Evolutionary conservation across 2,797 vertebrate species (phyloP).

Genomic region (Enteromius radiatus): DNA sequence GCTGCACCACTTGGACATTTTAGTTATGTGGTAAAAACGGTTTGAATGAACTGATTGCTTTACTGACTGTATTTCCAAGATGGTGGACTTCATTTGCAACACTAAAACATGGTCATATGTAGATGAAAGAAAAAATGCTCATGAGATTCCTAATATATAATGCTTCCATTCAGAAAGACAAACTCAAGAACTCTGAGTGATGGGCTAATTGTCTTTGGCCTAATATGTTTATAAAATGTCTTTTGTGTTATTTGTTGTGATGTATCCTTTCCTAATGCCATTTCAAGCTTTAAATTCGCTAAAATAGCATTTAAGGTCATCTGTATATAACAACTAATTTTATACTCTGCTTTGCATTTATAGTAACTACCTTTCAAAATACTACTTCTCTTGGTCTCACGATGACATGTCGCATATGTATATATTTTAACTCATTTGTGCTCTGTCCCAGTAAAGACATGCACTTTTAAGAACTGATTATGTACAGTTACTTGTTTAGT

Average conservation of each 20-base stretch:
- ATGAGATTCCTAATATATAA: conserved; percentile 43
- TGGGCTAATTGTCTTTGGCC: conserved; percentile 34
- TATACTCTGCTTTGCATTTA: conserved; percentile 40
- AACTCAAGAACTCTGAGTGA: not conserved
- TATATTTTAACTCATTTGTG: conserved; percentile 14
- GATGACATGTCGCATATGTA: not conserved
- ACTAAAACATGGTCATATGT: not conserved
- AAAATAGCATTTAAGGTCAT: conserved; percentile 60
- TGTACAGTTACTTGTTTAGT: conserved; percentile 51
- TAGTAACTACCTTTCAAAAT: conserved; percentile 34
- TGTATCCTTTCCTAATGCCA: conserved; percentile 57
- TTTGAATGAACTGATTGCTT: not conserved
- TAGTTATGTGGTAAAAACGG: not conserved
- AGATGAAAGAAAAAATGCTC: not conserved
- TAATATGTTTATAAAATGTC: conserved; percentile 19
- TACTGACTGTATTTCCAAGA: not conserved
- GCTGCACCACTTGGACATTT: not conserved
- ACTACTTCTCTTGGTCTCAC: not conserved
- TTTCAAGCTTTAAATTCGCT: conserved; percentile 65
- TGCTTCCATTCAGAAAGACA: not conserved
- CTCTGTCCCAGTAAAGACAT: conserved; percentile 3
- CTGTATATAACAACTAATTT: conserved; percentile 57
- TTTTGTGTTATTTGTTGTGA: conserved; percentile 70
- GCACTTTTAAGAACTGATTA: conserved; percentile 5
- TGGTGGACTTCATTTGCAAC: not conserved